These are phyloP conservation scores for Crossocerus cetratus DNA, from an alignment of 2,888 invertebrate genomes.

Conservation along the genomic window DNA sequence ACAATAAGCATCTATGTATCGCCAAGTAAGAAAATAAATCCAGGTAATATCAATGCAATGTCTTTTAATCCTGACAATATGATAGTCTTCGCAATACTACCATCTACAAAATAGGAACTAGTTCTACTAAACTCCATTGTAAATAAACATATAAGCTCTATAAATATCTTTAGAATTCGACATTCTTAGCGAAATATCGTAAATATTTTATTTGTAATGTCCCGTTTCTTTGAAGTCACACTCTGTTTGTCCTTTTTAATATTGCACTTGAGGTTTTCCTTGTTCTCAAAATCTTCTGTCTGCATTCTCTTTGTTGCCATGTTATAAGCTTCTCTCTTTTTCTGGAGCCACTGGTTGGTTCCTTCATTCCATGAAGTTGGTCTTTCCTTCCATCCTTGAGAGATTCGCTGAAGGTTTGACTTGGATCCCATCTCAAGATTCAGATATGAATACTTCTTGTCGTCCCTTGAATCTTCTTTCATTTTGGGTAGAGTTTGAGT, in stretches of 20 bases:
- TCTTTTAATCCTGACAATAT: not conserved
- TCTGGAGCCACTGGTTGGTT: constrained; percentile 68
- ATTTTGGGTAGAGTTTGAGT: not conserved
- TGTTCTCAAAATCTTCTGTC: constrained; percentile 55
- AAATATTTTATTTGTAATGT: constrained; percentile 63
- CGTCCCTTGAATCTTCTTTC: constrained; percentile 14
- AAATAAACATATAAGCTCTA: no score
- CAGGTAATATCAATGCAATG: no score
- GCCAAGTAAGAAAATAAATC: not conserved
- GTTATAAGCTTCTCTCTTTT: constrained; percentile 69
- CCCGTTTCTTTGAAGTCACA: constrained; percentile 57
- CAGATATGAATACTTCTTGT: constrained; percentile 58
- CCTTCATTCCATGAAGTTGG: constrained; percentile 72
- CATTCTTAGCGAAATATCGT: constrained; percentile 67
- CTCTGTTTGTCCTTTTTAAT: constrained; percentile 46
- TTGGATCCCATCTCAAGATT: constrained; percentile 58
- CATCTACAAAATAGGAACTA: no score
- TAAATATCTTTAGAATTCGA: not conserved
- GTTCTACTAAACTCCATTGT: no score
- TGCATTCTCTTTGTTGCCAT: constrained; percentile 57
- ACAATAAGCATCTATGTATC: not conserved
- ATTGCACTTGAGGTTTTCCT: constrained; percentile 62
- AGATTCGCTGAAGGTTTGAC: constrained; percentile 10
- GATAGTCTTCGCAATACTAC: not conserved
- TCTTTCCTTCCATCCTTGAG: constrained; percentile 54